Conservation (phyloP, 2,113 vertebrate genomes). For the Cacatua alba region DNA sequence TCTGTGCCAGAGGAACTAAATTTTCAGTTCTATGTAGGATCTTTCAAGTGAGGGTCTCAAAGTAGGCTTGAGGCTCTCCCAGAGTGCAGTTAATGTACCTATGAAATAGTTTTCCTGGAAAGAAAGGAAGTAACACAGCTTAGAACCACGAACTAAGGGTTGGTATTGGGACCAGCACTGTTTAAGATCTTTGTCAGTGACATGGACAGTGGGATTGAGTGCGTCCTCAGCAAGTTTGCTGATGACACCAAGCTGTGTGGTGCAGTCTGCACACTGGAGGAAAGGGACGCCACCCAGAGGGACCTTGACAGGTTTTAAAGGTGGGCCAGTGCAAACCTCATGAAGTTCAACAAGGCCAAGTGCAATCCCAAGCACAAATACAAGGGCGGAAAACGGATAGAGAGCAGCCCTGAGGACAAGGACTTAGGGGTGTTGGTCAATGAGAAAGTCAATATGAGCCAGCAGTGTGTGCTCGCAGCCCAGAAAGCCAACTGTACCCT, state of each 20-base stretch:
- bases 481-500: not conserved
- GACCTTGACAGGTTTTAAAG: not conserved
- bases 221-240: not conserved
- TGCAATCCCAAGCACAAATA: not conserved
- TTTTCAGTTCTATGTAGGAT: not conserved
- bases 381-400: not conserved
- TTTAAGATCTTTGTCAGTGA: not conserved
- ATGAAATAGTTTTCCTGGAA: not conserved
- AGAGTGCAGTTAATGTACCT: not conserved
- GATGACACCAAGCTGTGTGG: not conserved
- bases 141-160: not conserved
- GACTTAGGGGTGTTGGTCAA: not conserved
- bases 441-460: not conserved
- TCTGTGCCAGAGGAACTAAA: not conserved
- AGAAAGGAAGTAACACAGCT: not conserved
- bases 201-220: not conserved
- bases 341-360: not conserved
- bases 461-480: rapidly evolving
- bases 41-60: not conserved
- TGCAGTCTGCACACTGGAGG: not conserved
- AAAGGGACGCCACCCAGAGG: not conserved
- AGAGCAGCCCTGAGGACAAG: not conserved
- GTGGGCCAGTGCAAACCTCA: not conserved
- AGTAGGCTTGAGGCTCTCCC: not conserved
- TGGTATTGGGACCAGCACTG: not conserved